A percentile compares a stretch with the other conserved stretches of the same genome.
Conservation (phyloP, 2,113 vertebrate genomes). For the Tapirus terrestris region DNA sequence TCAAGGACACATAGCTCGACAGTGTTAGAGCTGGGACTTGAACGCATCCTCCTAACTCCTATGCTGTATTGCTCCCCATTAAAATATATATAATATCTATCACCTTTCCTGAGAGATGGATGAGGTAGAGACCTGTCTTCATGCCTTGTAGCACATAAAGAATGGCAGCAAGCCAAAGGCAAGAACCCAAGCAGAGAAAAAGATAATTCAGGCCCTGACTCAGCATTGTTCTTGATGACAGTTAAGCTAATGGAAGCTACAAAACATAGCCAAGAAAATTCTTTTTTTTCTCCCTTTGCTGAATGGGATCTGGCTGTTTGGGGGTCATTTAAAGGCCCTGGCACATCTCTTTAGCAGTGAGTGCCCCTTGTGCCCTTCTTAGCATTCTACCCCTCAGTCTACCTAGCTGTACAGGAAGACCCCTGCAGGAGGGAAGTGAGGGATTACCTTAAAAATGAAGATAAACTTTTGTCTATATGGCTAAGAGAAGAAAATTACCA, state of each 20-base stretch:
- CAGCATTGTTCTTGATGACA: conserved; percentile 69
- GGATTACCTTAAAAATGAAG: neutral
- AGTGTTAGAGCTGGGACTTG: neutral
- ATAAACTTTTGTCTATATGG: neutral
- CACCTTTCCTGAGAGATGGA: conserved; percentile 16
- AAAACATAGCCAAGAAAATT: conserved; percentile 67
- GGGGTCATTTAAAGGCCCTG: conserved; percentile 54
- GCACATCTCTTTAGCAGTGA: neutral
- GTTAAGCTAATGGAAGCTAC: conserved; percentile 73
- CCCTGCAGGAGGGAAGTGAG: neutral
- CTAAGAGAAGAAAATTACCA: neutral
- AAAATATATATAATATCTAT: neutral
- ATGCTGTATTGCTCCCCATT: neutral
- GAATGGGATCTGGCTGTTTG: conserved; percentile 43
- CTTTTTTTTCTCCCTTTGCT: conserved; percentile 40
- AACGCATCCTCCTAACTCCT: neutral
- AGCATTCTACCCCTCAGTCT: neutral
- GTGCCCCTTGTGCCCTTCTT: neutral
- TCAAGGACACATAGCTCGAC: conserved; percentile 11
- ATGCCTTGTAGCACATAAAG: conserved; percentile 9
- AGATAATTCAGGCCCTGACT: conserved; percentile 65
- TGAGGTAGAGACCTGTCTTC: conserved; percentile 59
- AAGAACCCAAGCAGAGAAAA: conserved; percentile 61
- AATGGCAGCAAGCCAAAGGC: conserved; percentile 21
- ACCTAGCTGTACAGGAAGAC: neutral